Evolutionary conservation across 1,140 invertebrate genomes (phyloP).

Genomic region (Chironomus tepperi): DNA sequence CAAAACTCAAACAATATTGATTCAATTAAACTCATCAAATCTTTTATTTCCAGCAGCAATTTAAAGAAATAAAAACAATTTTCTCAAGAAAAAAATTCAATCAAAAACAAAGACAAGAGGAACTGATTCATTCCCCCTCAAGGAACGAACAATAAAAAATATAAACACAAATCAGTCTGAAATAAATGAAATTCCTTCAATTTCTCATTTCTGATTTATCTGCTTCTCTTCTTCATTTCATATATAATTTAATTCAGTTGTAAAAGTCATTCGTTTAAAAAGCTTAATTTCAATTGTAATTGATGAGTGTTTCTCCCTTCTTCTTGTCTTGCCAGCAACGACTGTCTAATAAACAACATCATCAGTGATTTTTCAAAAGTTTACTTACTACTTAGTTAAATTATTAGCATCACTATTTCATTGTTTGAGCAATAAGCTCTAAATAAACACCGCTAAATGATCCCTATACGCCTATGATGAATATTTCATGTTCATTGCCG

Average conservation of each 20-base stretch:
- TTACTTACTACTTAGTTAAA: not conserved
- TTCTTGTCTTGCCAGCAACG: not conserved
- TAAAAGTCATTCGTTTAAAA: not conserved
- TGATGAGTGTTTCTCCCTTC: not conserved
- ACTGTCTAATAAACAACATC: constrained; percentile 8
- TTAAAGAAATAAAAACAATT: too few species aligned
- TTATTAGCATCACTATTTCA: not conserved
- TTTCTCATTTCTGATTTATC: too few species aligned
- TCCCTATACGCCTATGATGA: constrained; percentile 22
- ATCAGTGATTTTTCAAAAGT: not conserved
- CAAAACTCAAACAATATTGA: not conserved
- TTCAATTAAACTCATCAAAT: constrained; percentile 1
- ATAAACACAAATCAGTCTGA: too few species aligned
- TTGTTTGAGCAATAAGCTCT: constrained; percentile 18
- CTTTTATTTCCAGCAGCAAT: not conserved
- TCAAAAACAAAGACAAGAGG: too few species aligned
- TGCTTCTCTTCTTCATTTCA: too few species aligned
- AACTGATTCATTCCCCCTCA: too few species aligned
- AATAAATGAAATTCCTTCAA: too few species aligned
- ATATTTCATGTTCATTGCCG: constrained; percentile 20
- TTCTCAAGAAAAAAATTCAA: too few species aligned
- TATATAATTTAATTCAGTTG: too few species aligned
- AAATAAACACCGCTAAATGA: constrained; percentile 24
- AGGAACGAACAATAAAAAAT: too few species aligned
- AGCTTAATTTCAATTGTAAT: not conserved